These are phyloP conservation scores for Philhelius pedissequus DNA, from an alignment of 2,888 invertebrate genomes.

Conservation along the genomic window DNA sequence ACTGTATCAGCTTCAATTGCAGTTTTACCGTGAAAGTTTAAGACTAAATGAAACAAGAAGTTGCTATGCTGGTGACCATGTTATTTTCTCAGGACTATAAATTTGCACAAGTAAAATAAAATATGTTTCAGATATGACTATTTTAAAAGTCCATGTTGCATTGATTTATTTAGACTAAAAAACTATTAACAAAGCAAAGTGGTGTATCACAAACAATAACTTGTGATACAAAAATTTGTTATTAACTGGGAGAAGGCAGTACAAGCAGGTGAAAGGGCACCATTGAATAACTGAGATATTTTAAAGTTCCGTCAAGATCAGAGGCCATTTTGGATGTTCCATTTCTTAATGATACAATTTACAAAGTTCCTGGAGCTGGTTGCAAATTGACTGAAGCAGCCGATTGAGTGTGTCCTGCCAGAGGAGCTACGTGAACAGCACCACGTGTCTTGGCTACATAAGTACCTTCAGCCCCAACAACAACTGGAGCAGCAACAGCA, in stretches of 20 bases:
- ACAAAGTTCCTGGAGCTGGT: constrained; percentile 10
- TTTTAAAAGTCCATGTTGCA: background rate
- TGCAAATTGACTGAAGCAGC: constrained; percentile 30
- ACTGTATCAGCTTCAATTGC: too few relatives aligned
- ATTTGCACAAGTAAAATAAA: background rate
- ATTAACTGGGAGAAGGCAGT: background rate
- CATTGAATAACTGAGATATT: background rate
- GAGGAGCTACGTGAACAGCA: constrained; percentile 31
- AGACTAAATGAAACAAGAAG: too few relatives aligned
- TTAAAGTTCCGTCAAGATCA: background rate
- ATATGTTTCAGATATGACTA: background rate
- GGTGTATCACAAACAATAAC: background rate
- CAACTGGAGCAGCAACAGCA: constrained; percentile 21
- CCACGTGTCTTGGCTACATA: constrained; percentile 38
- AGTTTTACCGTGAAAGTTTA: too few relatives aligned
- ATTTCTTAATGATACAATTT: background rate
- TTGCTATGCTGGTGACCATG: too few relatives aligned
- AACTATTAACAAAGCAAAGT: background rate
- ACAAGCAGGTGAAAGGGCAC: background rate
- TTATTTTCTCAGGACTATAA: background rate
- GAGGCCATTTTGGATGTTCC: background rate
- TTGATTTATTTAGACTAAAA: background rate
- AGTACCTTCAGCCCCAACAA: constrained; percentile 36
- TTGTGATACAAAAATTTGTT: background rate
- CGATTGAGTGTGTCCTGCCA: constrained; percentile 27